phyloP scores from a whole-genome alignment of 2,113 vertebrate species.

The Grantiella picta region DNA sequence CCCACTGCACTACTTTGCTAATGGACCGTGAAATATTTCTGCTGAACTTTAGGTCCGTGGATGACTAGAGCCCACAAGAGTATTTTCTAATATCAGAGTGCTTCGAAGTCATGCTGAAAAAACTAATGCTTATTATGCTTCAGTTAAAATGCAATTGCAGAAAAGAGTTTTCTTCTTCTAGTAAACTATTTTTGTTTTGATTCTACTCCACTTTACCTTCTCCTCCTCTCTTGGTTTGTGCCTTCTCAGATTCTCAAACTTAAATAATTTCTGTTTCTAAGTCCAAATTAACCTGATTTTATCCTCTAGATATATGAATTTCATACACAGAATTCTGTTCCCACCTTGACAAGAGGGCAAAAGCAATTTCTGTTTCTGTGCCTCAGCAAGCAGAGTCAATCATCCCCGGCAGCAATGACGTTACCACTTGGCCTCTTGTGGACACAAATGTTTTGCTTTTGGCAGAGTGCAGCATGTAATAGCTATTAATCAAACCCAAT shows the following conservation, averaged over 20 bases:
- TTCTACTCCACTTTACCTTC: background rate
- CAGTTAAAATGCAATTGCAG: background rate
- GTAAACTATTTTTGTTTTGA: background rate
- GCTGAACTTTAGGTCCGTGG: background rate
- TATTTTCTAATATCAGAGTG: background rate
- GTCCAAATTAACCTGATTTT: background rate
- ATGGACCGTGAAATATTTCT: slow-evolving; percentile 35
- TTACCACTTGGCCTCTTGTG: slow-evolving; percentile 42
- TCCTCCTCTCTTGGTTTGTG: background rate
- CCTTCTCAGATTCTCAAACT: background rate
- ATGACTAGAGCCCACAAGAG: background rate
- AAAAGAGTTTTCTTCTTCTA: background rate
- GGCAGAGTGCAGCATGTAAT: background rate
- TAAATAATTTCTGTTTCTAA: background rate
- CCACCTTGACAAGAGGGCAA: slow-evolving; percentile 11
- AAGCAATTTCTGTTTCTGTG: slow-evolving; percentile 43
- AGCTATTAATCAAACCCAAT: slow-evolving; percentile 39
- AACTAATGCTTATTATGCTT: slow-evolving; percentile 10
- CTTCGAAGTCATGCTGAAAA: background rate
- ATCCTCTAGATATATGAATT: background rate
- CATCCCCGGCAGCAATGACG: slow-evolving; percentile 37
- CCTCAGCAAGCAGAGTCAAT: slow-evolving; percentile 23
- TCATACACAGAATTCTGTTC: background rate
- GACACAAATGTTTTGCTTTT: slow-evolving; percentile 50
- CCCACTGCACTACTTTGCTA: background rate